Conservation (phyloP, 2,113 vertebrate species). For the Chrysochloris asiatica region DNA sequence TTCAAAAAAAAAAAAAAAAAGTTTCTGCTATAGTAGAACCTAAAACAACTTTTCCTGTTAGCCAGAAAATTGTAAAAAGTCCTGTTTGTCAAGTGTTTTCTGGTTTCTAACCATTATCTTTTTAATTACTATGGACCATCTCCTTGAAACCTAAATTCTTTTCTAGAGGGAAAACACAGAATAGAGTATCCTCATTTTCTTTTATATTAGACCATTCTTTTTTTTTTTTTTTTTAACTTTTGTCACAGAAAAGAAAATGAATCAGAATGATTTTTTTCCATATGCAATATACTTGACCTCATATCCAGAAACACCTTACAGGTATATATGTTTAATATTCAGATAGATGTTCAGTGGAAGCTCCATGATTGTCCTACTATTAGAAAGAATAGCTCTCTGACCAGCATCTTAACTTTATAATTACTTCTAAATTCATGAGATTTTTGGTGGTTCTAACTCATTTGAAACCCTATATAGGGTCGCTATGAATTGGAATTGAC, state of each 20-base stretch:
- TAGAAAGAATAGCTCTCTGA: neutral
- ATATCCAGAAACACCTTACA: neutral
- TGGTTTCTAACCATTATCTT: neutral
- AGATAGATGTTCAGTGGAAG: neutral
- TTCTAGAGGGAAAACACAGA: neutral
- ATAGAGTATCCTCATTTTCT: fast-evolving
- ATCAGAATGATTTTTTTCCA: neutral
- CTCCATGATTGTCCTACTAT: neutral
- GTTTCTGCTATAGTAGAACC: neutral
- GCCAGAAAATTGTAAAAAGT: neutral
- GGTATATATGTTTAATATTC: neutral
- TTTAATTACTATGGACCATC: fast-evolving
- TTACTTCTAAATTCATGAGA: neutral
- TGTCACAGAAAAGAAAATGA: neutral
- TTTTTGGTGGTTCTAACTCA: too few relatives aligned
- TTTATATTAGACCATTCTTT: neutral
- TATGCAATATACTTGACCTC: neutral
- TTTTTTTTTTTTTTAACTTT: neutral
- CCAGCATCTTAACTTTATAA: neutral
- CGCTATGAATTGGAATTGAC: too few relatives aligned
- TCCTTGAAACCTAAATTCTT: neutral
- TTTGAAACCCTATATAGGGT: too few relatives aligned
- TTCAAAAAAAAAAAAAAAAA: neutral
- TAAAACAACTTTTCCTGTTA: neutral
- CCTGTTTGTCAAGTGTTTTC: neutral